Base-by-base conservation (phyloP, 2,113 vertebrate species). In the Rhea americana region DNA sequence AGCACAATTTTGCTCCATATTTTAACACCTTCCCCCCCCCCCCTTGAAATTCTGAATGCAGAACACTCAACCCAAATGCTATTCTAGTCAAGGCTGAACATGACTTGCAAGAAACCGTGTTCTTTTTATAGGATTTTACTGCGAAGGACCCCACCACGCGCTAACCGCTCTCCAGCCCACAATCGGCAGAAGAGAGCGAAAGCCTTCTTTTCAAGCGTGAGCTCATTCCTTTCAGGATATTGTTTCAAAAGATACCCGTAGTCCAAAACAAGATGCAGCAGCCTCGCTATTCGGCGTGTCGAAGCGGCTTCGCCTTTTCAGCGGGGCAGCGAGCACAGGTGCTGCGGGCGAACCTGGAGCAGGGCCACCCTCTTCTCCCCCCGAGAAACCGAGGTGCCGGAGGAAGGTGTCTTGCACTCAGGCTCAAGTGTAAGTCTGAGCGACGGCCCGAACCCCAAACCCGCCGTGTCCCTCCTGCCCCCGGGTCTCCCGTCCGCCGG, bases 1-100 rank as follows among this genome's bases (percentile, higher is more conserved):
- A 95, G 66, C 66, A 81, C 13, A 41, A 89, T 96, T 58, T 45
- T 76, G 79, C 95, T 90, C 82, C 28, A 51, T 35, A 77, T 97
- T 96, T 97, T 96, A 83, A 71, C 76, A 85, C 83, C 89, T 83
- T 85, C 87, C 90, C 55, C 70, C 35, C 89, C 61, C 71, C 91
- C 85, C 66, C 78, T 82, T 66, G 70, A 95, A 86, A 66, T 90
- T 91, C 94, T 59, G 73, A 53, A 66, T 65, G 80, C 26, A 53
- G 83, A 78, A 63, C 80, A 73, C 18, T 15, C 74, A 77, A 62
- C 76, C 75, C 70, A 5, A 58, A 11, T 16, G 79, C 24, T 66
- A 1, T 37, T 73, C 93, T 93, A 17, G 8, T 66, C 0, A 30
- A 95, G 71, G 13, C 7, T 0, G 73, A 92, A 88, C 83, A 79